Conservation (phyloP, 2,113 vertebrate species). For the Sisor rabdophorus region DNA sequence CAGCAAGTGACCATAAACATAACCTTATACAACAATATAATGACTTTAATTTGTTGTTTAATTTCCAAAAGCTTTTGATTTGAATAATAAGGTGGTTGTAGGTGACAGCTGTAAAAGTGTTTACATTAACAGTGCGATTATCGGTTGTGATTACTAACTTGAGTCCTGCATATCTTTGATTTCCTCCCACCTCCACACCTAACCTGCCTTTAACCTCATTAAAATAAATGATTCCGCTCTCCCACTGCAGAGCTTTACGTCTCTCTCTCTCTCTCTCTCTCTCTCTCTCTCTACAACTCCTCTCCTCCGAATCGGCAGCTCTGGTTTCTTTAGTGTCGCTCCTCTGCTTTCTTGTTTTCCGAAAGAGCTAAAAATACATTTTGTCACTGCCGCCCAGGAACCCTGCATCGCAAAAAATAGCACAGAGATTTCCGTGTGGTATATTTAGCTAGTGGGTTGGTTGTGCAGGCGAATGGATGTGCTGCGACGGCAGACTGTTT, state of each 20-base stretch:
- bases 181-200: conserved; percentile 18
- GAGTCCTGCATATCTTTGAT: conserved; percentile 26
- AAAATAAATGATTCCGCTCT: conserved; percentile 30
- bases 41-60: conserved; percentile 6
- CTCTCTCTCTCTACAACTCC: neutral
- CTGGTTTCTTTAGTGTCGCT: conserved; percentile 30
- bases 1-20: neutral
- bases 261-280: neutral
- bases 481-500: conserved; percentile 64
- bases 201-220: conserved; percentile 28
- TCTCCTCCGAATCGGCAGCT: conserved; percentile 11
- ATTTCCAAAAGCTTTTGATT: conserved; percentile 3
- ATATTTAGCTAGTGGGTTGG: conserved; percentile 66
- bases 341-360: neutral
- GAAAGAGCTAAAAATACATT: conserved; percentile 50
- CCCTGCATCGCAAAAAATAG: conserved; percentile 44
- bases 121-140: conserved; percentile 22
- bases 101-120: conserved; percentile 3
- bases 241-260: neutral
- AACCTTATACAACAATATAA: neutral
- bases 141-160: conserved; percentile 5
- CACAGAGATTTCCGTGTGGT: conserved; percentile 61
- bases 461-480: conserved; percentile 69
- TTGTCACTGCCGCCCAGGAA: conserved; percentile 50
- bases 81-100: conserved; percentile 13